phyloP scores from a whole-genome alignment of 2,888 invertebrate species.

The Nomada ruficornis region DNA sequence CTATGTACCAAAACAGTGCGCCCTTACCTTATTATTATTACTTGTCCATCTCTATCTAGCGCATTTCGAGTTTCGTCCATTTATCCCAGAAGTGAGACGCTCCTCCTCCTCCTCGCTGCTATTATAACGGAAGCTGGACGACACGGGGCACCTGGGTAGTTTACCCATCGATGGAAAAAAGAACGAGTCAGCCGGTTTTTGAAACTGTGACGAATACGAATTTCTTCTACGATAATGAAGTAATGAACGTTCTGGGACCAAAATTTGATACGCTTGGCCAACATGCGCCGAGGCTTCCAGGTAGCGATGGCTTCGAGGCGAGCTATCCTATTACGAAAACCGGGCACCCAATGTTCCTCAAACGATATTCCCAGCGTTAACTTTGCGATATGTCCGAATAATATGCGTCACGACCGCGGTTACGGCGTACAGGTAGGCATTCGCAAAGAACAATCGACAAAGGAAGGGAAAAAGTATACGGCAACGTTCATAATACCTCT shows the following conservation, averaged over 20 bases:
- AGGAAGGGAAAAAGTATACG: not conserved
- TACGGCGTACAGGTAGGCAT: not conserved
- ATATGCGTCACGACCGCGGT: not conserved
- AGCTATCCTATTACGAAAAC: not conserved
- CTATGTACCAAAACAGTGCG: too few relatives aligned
- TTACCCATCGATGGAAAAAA: not conserved
- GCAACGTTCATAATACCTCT: not conserved
- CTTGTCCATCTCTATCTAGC: too few relatives aligned
- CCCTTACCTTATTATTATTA: too few relatives aligned
- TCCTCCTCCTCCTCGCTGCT: not conserved
- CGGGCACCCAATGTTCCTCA: not conserved
- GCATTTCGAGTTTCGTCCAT: not conserved
- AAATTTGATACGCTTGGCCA: slow-evolving; percentile 74
- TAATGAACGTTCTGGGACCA: slow-evolving; percentile 76
- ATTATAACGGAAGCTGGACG: not conserved
- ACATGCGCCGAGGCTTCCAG: slow-evolving; percentile 4
- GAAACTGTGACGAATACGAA: slow-evolving; percentile 70
- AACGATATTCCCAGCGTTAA: not conserved
- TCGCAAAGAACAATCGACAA: not conserved
- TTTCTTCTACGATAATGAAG: slow-evolving; percentile 78
- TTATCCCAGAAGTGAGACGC: not conserved
- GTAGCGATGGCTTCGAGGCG: slow-evolving; percentile 28
- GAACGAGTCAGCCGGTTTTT: not conserved
- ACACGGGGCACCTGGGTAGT: not conserved
- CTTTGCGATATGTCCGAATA: not conserved